Conservation (phyloP, 1,140 invertebrate genomes). For the Drosophila melanogaster region DNA sequence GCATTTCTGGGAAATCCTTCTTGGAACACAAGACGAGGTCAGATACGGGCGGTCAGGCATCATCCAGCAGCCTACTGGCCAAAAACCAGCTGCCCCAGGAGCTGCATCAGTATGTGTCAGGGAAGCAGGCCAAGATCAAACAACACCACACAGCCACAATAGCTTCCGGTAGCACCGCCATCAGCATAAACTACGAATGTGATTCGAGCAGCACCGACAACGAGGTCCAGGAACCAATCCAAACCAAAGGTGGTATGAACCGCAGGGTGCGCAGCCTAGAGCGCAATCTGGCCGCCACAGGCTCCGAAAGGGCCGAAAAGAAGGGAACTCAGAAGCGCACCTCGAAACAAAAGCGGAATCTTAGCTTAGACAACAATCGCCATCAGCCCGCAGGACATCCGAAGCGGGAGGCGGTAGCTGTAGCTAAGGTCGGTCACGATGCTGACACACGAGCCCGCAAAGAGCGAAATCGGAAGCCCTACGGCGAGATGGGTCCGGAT, state of each 20-base stretch:
- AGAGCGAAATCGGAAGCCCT: constrained; percentile 50
- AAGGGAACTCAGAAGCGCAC: constrained; percentile 62
- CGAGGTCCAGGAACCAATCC: constrained; percentile 34
- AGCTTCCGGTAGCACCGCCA: constrained; percentile 14
- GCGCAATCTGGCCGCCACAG: constrained; percentile 44
- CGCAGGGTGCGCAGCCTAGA: constrained; percentile 76
- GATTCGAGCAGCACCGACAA: constrained; percentile 78
- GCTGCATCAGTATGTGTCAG: constrained; percentile 61
- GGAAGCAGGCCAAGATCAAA: constrained; percentile 45
- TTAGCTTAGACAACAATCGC: constrained; percentile 70
- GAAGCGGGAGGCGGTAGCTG: constrained; percentile 8
- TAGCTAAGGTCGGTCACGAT: constrained; percentile 18
- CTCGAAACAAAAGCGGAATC: constrained; percentile 78
- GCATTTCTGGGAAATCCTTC: constrained; percentile 65
- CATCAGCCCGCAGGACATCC: constrained; percentile 21
- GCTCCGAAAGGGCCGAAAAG: constrained; percentile 51
- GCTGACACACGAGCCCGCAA: constrained; percentile 28
- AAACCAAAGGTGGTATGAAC: constrained; percentile 32
- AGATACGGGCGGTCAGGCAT: constrained; percentile 1
- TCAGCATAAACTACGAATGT: constrained; percentile 41
- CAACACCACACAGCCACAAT: background rate
- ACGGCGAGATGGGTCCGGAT: constrained; percentile 5
- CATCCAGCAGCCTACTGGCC: constrained; percentile 57
- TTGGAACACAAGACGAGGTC: constrained; percentile 33
- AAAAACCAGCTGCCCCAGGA: constrained; percentile 76